Evolutionary conservation across 2,113 vertebrate genomes (phyloP).

Genomic region (Meleagris gallopavo): DNA sequence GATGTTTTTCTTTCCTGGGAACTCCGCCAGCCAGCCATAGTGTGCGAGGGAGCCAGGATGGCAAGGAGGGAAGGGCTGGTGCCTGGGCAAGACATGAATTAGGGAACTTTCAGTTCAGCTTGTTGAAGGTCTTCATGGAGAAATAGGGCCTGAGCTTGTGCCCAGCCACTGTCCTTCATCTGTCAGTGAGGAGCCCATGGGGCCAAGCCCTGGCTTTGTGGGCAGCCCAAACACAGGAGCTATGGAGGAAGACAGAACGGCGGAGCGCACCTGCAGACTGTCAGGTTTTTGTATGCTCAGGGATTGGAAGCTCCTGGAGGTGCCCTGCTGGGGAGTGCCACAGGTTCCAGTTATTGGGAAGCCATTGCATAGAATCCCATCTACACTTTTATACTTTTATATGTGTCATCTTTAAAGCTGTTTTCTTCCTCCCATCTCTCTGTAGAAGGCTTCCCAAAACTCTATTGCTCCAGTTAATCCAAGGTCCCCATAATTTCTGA

Average conservation of each 20-base stretch:
- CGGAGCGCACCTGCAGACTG: background rate
- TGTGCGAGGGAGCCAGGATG: rapidly evolving
- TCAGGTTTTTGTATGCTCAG: background rate
- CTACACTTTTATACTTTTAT: rapidly evolving
- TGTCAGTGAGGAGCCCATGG: rapidly evolving
- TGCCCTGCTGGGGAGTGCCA: background rate
- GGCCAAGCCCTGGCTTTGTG: background rate
- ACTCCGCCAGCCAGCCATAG: background rate
- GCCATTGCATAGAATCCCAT: background rate
- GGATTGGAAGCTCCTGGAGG: background rate
- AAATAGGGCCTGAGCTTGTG: background rate
- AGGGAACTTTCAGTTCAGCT: background rate
- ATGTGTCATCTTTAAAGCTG: background rate
- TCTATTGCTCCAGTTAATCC: background rate
- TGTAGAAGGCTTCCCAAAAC: background rate
- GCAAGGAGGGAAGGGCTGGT: background rate
- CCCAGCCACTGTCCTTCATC: background rate
- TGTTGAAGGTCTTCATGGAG: background rate
- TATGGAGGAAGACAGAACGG: background rate
- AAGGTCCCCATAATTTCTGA: background rate
- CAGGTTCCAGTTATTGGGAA: background rate
- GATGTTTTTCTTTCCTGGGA: background rate
- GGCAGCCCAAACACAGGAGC: rapidly evolving
- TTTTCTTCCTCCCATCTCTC: background rate
- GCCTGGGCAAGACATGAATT: rapidly evolving